Evolutionary conservation across 2,888 invertebrate genomes (phyloP).

Genomic region (Heliconius ethilla): DNA sequence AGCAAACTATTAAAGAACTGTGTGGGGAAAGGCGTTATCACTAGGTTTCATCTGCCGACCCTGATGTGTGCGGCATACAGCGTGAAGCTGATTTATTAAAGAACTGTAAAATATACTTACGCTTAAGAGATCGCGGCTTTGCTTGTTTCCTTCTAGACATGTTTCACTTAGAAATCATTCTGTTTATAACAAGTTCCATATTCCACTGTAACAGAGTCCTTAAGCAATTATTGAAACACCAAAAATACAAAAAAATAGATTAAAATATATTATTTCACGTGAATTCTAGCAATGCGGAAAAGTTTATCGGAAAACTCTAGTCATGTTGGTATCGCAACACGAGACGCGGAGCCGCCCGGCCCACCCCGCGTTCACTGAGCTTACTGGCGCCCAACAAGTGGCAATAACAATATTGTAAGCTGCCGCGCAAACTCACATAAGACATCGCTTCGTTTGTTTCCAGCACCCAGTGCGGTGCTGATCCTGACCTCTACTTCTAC

Average conservation of each 20-base stretch:
- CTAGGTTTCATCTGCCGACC: neutral
- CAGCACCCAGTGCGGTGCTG: slow-evolving; percentile 43
- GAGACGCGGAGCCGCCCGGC: slow-evolving; percentile 62
- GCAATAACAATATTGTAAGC: slow-evolving; percentile 72
- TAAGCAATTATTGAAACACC: neutral
- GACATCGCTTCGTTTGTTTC: slow-evolving; percentile 51
- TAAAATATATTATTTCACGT: neutral
- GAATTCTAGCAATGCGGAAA: slow-evolving; percentile 46
- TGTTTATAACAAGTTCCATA: slow-evolving; percentile 33
- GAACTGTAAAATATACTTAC: slow-evolving; percentile 74
- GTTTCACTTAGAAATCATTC: slow-evolving; percentile 48
- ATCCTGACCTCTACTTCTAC: slow-evolving; percentile 12
- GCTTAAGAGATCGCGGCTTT: slow-evolving; percentile 86
- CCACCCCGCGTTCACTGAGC: slow-evolving; percentile 75
- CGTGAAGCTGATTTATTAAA: neutral
- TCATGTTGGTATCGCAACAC: slow-evolving; percentile 46
- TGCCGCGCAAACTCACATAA: slow-evolving; percentile 77
- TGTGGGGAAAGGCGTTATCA: neutral
- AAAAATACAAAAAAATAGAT: slow-evolving; percentile 18
- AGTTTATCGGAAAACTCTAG: slow-evolving; percentile 64
- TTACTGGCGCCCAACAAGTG: slow-evolving; percentile 81
- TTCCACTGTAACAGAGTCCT: neutral
- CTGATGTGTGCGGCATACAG: neutral
- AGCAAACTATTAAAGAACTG: neutral
- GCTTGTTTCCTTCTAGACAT: slow-evolving; percentile 88